Evolutionary conservation across 2,888 invertebrate genomes (phyloP), one percentile per base, ranked within the genome.

Genomic region (Catotricha subobsoleta): DNA sequence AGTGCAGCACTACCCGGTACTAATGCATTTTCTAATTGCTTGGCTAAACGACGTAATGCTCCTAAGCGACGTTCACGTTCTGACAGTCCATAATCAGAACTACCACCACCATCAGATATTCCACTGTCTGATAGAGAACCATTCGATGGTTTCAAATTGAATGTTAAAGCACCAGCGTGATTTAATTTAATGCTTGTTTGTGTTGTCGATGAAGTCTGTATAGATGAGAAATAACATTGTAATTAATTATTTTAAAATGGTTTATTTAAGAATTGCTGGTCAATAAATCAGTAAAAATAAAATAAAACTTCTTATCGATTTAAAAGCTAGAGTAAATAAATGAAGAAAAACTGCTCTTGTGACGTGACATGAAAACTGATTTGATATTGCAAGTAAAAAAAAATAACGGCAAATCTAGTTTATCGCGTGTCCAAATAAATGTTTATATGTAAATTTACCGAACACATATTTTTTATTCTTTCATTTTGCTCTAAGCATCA

Each of bases 81-180:
- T 2, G 63, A 63, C 3, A 63, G 45, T 42, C 79, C 79, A 47
- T 76, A 77, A 51, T 79, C 73, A 9, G 71, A 78, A 43, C 78
- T 78, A 51, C 77, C 72, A 50, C 79, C 79, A 49, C 78, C 77
- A 55, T 80, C 79, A 9, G 78, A 78, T 48, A 80, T 77, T 38
- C 79, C 79, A 46, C 76, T 76, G 58, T 79, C 79, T 2, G 78
- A 79, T 41, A 76, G 64, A 1, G 77, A 78, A 25, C 75, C 74
- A 50, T 60, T 63, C 39, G 62, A 58, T 12, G 60, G 59, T 33
- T 40, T 45, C 20, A 42, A 42, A 44, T 39, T 43, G 39, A 47
- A 47, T 21, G 44, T 38, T 12, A 42, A 19, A 10, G 44, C 27
- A 15, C 25, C 25, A 10, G 23, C 25, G 23, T 36, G 36, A 25